A percentile compares a stretch with the other conserved stretches of the same genome.
Conservation (phyloP, 2,797 vertebrate species). For the Bovichtus variegatus region DNA sequence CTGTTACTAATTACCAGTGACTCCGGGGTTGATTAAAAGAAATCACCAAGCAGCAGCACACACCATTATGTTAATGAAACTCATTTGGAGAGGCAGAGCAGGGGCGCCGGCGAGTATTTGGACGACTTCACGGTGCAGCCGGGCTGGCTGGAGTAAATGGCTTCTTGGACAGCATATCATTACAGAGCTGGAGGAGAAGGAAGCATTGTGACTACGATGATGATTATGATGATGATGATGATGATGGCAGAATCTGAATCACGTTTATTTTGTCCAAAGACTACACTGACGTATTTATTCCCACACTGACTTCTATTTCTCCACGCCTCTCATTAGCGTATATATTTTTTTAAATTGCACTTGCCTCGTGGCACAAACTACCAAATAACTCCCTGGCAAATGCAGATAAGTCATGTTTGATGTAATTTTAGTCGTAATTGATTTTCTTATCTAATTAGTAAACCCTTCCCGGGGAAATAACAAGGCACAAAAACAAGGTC, state of each 20-base stretch:
- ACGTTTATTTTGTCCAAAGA: slow-evolving; percentile 52
- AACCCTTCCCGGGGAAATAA: slow-evolving; percentile 45
- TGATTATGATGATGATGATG: slow-evolving; percentile 57
- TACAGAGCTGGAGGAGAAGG: slow-evolving; percentile 43
- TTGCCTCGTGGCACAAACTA: slow-evolving; percentile 53
- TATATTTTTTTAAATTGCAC: slow-evolving; percentile 27
- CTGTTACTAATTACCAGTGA: slow-evolving; percentile 80
- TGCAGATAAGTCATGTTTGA: slow-evolving; percentile 66
- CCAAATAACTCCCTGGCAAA: slow-evolving; percentile 62
- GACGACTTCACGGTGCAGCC: slow-evolving; percentile 53
- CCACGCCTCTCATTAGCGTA: slow-evolving; percentile 63
- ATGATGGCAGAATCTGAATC: slow-evolving; percentile 66
- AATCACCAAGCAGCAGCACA: slow-evolving; percentile 77
- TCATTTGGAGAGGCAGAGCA: slow-evolving; percentile 77
- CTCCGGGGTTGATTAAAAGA: slow-evolving; percentile 84
- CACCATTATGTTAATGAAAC: slow-evolving; percentile 83
- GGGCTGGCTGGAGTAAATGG: slow-evolving; percentile 55
- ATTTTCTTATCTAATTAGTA: slow-evolving; percentile 73
- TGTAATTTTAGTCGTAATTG: slow-evolving; percentile 60
- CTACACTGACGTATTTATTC: slow-evolving; percentile 38
- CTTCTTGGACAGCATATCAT: slow-evolving; percentile 71
- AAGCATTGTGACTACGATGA: slow-evolving; percentile 61
- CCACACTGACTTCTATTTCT: slow-evolving; percentile 17
- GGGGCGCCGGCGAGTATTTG: slow-evolving; percentile 67
- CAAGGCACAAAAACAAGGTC: slow-evolving; percentile 32